phyloP scores from a whole-genome alignment of 2,113 vertebrate genomes.

The Chaetorhynchus papuensis region DNA sequence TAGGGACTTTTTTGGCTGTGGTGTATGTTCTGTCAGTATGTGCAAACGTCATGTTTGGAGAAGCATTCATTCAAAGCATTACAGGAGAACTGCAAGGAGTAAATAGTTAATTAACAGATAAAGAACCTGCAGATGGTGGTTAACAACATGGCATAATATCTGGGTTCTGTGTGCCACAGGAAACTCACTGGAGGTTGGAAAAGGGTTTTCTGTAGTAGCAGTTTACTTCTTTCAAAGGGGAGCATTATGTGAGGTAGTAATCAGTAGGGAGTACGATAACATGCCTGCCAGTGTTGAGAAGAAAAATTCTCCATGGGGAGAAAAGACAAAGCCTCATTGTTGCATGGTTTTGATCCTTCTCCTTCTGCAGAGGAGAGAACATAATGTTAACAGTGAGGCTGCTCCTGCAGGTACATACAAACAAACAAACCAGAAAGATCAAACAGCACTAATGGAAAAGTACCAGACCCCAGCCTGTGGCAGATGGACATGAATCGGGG shows the following conservation, averaged over 20 bases:
- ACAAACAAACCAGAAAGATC: neutral
- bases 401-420: neutral
- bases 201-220: neutral
- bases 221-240: neutral
- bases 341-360: neutral
- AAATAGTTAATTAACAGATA: constrained; percentile 8
- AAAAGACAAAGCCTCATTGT: neutral
- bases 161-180: neutral
- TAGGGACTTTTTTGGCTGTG: neutral
- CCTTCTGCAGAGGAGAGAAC: neutral
- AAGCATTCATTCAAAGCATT: neutral
- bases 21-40: neutral
- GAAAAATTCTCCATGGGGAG: neutral
- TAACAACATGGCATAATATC: neutral
- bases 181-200: neutral
- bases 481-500: neutral
- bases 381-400: neutral
- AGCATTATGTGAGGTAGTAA: neutral
- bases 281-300: neutral
- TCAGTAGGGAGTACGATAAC: neutral
- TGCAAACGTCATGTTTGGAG: neutral
- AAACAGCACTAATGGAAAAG: neutral
- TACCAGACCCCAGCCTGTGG: neutral
- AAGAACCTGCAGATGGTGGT: constrained; percentile 12
- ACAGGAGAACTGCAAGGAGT: neutral